Evolutionary conservation across 2,888 invertebrate genomes (phyloP), one percentile per base, ranked within the genome.

Genomic region (Pollenia amentaria): DNA sequence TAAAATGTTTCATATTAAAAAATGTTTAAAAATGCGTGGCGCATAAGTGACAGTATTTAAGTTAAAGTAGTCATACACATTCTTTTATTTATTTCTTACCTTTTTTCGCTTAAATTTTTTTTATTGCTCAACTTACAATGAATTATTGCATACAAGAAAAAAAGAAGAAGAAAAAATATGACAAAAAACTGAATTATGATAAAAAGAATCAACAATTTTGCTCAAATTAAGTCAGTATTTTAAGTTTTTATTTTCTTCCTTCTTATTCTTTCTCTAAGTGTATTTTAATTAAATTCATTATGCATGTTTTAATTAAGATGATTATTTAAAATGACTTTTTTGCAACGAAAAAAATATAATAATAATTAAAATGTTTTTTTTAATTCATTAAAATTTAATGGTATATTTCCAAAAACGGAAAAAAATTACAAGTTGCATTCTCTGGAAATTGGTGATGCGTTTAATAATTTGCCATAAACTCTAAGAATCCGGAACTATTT

Each of bases 31-130:
- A 87, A 87, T 87, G 87, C 87, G 87, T 87, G 87, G 87, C 87
- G 87, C 87, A 87, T 84, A 87, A 87, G 87, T 87, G 87, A 87
- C 87, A 87, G 87, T 87, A 87, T 87, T 87, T 87, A 87, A 87
- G 87, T 87, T 87, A 84, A 87, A 87, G 87, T 87, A 87, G 87
- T 87, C 87, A 87, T 87, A 87, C 75, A 80, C 87, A 87, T 87
- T 87, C 83, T 67, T 82, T 87, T 87, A 83, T 80, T 83, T 84
- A 84, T 84, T 83, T 79, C 65, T 76, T 51, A 38, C 11, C 9
- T 65, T 69, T 53, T n/a, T 48, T 8, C 16, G 60, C 62, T 38
- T 57, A 11, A 21, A n/a, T 64, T 51, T 55, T 65, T 78, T 78
- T 67, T 77, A 76, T 76, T 60, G 60, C n/a, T 70, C 10, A 76